Base-by-base conservation (phyloP, 2,113 vertebrate genomes). In the Arothron firmamentum region DNA sequence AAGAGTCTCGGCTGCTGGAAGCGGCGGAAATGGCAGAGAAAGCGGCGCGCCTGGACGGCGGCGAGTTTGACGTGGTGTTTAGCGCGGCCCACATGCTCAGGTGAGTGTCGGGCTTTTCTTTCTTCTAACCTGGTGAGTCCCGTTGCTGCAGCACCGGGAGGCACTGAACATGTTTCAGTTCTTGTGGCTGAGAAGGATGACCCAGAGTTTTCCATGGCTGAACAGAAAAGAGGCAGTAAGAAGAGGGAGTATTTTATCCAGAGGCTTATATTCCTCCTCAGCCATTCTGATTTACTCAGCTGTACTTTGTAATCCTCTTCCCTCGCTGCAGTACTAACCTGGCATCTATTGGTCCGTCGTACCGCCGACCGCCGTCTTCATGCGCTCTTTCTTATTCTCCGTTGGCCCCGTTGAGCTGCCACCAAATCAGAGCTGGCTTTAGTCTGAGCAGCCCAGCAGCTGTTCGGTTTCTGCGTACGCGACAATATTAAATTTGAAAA, bases 31-130 rank as follows among this genome's bases (percentile, higher is more conserved):
- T 99, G 96, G 96, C 97, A n/a, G 92, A 97, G 87, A 99, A 94
- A 74, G 96, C 97, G 0, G 96, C 95, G 5, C 93, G 92, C 54
- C 89, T 98, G 5, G 97, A 99, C 88, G 90, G 92, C 55, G 86
- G 69, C 0, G 97, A 99, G 81, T 99, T 99, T 77, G 97, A 99
- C 70, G 95, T 98, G 77, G 95, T 99, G 76, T 99, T 99, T 91
- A 98, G 95, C 50, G 96, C 97, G 48, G 97, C 96, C 21, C 97
- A 99, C 78, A 99, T 99, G 96, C 95, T 98, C 88, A 94, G 97
- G 97, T 99, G 80, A 80, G 84, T 62, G 19, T 69, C 55, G 66
- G 55, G 88, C 3, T 63, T 34, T 21, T 12, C 0, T 25, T 43
- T 42, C 45, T 67, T 19, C 42, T 16, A 2, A 11, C 15, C 19